Percentiles rank a stretch among this genome's conserved stretches.
Evolutionary conservation across 2,113 vertebrate genomes (phyloP).

Genomic region (Cephalopholis sonnerati): DNA sequence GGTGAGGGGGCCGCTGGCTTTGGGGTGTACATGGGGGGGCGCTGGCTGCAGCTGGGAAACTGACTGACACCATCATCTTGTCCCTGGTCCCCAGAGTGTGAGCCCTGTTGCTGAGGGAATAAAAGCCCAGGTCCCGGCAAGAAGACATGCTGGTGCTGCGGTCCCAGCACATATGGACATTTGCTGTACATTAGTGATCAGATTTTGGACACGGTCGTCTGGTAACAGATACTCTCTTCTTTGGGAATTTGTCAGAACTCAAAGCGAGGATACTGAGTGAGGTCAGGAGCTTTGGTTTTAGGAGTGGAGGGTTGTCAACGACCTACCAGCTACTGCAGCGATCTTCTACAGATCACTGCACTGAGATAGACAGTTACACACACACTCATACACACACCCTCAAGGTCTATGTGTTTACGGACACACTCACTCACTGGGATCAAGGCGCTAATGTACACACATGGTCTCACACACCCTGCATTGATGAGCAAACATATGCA

Average conservation of each 20-base stretch:
- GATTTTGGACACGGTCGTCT: conserved; percentile 1
- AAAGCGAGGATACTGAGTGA: not conserved
- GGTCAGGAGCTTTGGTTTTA: conserved; percentile 29
- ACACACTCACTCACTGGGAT: conserved; percentile 70
- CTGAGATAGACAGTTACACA: conserved; percentile 56
- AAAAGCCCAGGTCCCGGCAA: conserved; percentile 29
- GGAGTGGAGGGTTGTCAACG: conserved; percentile 47
- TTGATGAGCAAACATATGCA: conserved; percentile 81
- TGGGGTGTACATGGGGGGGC: conserved; percentile 22
- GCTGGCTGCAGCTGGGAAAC: conserved; percentile 70
- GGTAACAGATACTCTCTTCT: conserved; percentile 34
- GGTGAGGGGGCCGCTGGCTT: conserved; percentile 35
- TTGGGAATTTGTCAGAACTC: conserved; percentile 49
- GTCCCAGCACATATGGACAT: conserved; percentile 53
- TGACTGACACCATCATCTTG: conserved; percentile 72
- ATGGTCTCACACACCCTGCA: conserved; percentile 74
- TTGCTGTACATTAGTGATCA: conserved; percentile 19
- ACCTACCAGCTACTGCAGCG: conserved; percentile 70
- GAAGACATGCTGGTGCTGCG: conserved; percentile 44
- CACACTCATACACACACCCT: conserved; percentile 69
- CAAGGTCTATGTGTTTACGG: conserved; percentile 76
- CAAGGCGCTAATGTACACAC: conserved; percentile 78
- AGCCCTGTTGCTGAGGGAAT: conserved; percentile 68
- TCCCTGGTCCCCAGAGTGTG: conserved; percentile 58
- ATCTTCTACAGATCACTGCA: conserved; percentile 76